phyloP scores from a whole-genome alignment of 2,888 invertebrate species.

The Piscicola geometra region DNA sequence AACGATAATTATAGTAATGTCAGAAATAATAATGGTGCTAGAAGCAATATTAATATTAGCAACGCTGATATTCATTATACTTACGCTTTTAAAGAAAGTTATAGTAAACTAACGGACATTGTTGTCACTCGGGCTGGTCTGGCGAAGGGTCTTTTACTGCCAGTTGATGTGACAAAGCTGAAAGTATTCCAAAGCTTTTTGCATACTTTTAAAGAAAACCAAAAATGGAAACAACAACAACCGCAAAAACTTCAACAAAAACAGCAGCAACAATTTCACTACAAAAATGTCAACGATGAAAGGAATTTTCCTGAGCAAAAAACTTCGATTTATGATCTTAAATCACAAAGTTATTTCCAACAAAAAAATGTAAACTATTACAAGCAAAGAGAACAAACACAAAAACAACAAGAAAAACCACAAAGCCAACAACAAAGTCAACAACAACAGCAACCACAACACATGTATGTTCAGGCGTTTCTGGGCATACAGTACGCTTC shows the following conservation, averaged over 20 bases:
- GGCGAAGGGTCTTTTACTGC: background rate
- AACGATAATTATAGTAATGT: background rate
- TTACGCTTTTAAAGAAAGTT: background rate
- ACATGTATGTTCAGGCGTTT: background rate
- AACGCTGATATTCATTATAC: too few relatives aligned
- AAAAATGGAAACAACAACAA: background rate
- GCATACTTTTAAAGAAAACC: background rate
- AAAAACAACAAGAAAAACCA: background rate
- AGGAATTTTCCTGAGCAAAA: too few relatives aligned
- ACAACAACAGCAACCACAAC: background rate
- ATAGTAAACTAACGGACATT: background rate
- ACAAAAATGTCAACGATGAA: too few relatives aligned
- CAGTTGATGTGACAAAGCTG: background rate
- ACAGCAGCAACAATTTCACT: too few relatives aligned
- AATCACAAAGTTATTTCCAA: background rate
- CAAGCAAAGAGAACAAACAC: background rate
- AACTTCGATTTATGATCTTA: too few relatives aligned
- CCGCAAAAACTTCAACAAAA: too few relatives aligned
- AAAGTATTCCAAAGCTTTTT: background rate
- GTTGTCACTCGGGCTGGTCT: background rate
- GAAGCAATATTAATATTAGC: too few relatives aligned
- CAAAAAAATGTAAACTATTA: background rate
- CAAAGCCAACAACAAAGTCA: background rate
- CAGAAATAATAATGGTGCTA: too few relatives aligned
- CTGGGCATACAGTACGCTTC: conserved; percentile 1